Evolutionary conservation across 2,113 vertebrate genomes (phyloP), one percentile per base, ranked within the genome.

Genomic region (Porphyrio hochstetteri): DNA sequence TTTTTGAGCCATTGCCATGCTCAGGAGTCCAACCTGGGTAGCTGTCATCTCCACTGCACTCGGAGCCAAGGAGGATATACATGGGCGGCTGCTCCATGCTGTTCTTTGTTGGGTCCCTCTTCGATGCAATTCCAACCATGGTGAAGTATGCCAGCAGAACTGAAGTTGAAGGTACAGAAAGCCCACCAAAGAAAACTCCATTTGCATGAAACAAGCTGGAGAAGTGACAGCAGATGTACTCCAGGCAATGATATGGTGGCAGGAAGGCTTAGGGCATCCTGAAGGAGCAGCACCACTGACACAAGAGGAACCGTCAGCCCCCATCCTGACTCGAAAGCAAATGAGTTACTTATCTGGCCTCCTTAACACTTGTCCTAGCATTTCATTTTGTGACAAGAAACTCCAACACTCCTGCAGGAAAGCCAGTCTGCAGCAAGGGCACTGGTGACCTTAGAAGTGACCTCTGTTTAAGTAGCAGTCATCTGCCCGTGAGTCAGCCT

Each of bases 151-250:
- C 42, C 70, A 35, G 60, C 75, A 88, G 69, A 94, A 75, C n/a
- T 63, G 70, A 84, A 91, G 50, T 5, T 67, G 72, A 82, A 96
- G 44, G 59, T 40, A 75, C 14, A 61, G 61, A 88, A 92, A 79
- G 67, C 19, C 9, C 27, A 82, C 67, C 19, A 71, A 75, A 72
- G 15, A 56, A 86, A 81, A 65, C 74, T 38, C 5, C 14, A 44
- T 4, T 35, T 60, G 35, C 56, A n/a, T 57, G 42, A 90, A 92
- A 52, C 11, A 48, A 76, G 16, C 9, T 68, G 44, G n/a, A 75
- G 29, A 78, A 69, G 35, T 46, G 14, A 77, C 46, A 70, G 59
- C 28, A 55, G 59, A 48, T 33, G 27, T 33, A 42, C 14, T 53
- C 36, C 35, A 63, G 68, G 56, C 35, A 90, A n/a, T 2, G 19